Conservation (phyloP, 30 jellyfish, hydroid and myxozoan species). For the Aurelia aurita complex sp. Pacific region DNA sequence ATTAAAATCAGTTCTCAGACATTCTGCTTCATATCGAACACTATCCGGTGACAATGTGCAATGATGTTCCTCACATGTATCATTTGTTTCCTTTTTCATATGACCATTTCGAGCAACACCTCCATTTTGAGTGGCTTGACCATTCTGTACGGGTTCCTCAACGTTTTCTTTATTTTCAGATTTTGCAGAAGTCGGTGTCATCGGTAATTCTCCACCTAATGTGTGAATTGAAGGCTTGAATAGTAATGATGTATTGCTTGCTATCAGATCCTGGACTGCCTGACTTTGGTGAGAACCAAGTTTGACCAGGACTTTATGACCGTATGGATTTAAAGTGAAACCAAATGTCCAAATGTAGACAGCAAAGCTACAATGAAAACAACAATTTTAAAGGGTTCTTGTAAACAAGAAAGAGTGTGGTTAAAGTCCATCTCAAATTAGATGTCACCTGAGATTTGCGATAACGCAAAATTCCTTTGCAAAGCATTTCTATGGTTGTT, state of each 20-base stretch:
- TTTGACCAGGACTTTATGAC: constrained; percentile 80
- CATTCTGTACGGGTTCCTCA: constrained; percentile 40
- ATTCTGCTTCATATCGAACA: constrained; percentile 94
- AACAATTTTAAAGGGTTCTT: neutral
- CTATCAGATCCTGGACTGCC: constrained; percentile 78
- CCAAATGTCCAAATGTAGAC: constrained; percentile 95
- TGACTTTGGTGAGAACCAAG: constrained; percentile 83
- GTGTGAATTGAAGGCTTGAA: constrained; percentile 67
- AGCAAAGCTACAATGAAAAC: constrained; percentile 64
- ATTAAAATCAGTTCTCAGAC: constrained; percentile 91
- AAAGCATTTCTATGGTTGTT: too few relatives aligned
- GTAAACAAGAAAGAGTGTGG: too few relatives aligned
- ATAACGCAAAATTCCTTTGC: too few relatives aligned
- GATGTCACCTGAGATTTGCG: too few relatives aligned
- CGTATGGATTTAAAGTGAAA: constrained; percentile 83
- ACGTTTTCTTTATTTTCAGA: constrained; percentile 18
- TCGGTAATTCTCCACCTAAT: constrained; percentile 13
- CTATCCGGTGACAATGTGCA: constrained; percentile 95
- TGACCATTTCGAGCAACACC: constrained; percentile 25
- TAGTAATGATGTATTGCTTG: constrained; percentile 80
- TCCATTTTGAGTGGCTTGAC: constrained; percentile 37
- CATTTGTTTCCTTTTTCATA: neutral
- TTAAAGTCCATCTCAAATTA: too few relatives aligned
- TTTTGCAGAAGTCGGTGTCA: constrained; percentile 19
- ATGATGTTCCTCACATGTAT: constrained; percentile 57